phyloP scores from a whole-genome alignment of 2,797 vertebrate species.

The Mionectes olivaceus region DNA sequence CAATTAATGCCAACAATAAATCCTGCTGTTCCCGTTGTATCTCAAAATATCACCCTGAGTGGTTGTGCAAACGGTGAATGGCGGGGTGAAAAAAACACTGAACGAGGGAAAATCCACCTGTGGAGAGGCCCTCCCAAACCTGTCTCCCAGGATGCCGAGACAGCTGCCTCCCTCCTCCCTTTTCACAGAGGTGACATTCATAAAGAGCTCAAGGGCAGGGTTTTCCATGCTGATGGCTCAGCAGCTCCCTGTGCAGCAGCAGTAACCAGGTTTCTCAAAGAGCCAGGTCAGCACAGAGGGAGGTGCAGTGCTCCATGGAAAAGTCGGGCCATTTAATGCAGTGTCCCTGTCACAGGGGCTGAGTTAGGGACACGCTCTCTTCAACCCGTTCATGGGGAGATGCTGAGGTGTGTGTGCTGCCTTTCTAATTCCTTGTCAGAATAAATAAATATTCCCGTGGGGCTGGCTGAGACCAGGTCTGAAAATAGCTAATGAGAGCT shows the following conservation, averaged over 20 bases:
- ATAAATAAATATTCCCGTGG: background rate
- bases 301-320: background rate
- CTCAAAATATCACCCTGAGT: slow-evolving; percentile 17
- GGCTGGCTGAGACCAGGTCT: background rate
- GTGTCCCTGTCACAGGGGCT: background rate
- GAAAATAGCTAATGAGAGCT: background rate
- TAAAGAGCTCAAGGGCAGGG: background rate
- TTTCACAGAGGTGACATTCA: background rate
- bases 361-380: background rate
- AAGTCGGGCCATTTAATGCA: background rate
- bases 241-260: background rate
- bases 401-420: background rate
- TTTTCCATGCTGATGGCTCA: background rate
- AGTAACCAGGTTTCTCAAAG: background rate
- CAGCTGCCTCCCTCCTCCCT: background rate
- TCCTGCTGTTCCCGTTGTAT: slow-evolving; percentile 12
- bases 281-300: background rate
- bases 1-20: slow-evolving; percentile 35
- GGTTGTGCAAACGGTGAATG: background rate
- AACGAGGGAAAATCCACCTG: background rate
- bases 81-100: slow-evolving; percentile 30
- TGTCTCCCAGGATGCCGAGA: background rate
- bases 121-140: background rate
- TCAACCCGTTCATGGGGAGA: accelerated
- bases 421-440: background rate